Conservation (phyloP, 2,888 invertebrate species). For the Yponomeuta sedellus region DNA sequence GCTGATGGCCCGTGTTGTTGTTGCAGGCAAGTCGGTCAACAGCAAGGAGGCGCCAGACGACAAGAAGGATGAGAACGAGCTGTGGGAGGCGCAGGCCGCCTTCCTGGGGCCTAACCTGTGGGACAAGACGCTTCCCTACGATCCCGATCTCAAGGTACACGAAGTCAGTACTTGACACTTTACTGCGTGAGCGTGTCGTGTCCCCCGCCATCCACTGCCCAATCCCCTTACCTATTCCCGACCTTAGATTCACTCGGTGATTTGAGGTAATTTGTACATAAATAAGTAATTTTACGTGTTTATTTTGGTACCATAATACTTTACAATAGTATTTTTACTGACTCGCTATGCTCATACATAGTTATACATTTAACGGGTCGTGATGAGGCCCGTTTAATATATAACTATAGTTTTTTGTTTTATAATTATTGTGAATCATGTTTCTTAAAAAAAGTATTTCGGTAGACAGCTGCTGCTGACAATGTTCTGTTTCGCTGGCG, state of each 20-base stretch:
- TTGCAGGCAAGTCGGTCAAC: constrained; percentile 80
- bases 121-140: constrained; percentile 95
- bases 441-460: not conserved
- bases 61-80: constrained; percentile 88
- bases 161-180: constrained; percentile 76
- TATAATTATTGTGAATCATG: not conserved
- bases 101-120: constrained; percentile 97
- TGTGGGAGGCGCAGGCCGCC: constrained; percentile 96
- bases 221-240: constrained; percentile 38
- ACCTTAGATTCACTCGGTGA: constrained; percentile 14
- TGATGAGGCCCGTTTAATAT: too few relatives aligned
- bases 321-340: too few relatives aligned
- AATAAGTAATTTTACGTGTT: too few relatives aligned
- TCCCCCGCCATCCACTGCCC: constrained; percentile 44
- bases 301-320: too few relatives aligned
- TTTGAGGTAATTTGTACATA: not conserved
- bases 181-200: constrained; percentile 60
- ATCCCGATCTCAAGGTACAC: constrained; percentile 96
- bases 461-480: not conserved
- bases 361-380: too few relatives aligned
- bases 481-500: not conserved
- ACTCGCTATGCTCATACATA: too few relatives aligned
- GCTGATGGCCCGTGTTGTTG: constrained; percentile 51
- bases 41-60: constrained; percentile 80
- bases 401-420: not conserved